Evolutionary conservation across 92 coral and sea anemone species (phyloP).

Genomic region (Zoanthus solanderi): DNA sequence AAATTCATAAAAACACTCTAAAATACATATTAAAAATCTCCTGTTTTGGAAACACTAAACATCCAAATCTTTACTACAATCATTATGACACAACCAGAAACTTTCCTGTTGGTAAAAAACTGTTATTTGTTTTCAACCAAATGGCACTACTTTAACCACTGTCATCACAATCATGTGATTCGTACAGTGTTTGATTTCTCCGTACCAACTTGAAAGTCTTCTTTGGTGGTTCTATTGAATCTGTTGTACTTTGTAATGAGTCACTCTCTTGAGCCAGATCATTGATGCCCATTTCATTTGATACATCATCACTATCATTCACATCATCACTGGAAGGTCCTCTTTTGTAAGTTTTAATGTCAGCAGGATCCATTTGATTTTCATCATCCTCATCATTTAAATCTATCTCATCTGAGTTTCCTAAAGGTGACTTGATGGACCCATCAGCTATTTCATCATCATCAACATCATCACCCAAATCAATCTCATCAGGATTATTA

Average conservation of each 20-base stretch:
- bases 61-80: not conserved
- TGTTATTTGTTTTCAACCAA: not conserved
- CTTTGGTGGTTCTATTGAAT: slow-evolving; percentile 68
- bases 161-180: slow-evolving; percentile 66
- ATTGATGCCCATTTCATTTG: not conserved
- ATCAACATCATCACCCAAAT: slow-evolving; percentile 74
- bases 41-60: not conserved
- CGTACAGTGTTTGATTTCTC: slow-evolving; percentile 90
- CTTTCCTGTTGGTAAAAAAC: not conserved
- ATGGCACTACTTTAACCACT: not conserved
- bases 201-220: slow-evolving; percentile 81
- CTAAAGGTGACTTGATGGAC: not conserved
- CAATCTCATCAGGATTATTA: slow-evolving; percentile 91
- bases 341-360: not conserved
- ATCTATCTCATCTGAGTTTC: slow-evolving; percentile 74
- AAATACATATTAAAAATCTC: no score
- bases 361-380: not conserved
- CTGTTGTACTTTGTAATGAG: slow-evolving; percentile 6
- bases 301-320: not conserved
- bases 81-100: not conserved
- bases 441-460: slow-evolving; percentile 18
- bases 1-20: no score
- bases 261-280: not conserved
- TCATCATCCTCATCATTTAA: slow-evolving; percentile 48
- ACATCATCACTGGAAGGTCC: not conserved